A percentile compares a stretch with the other conserved stretches of the same genome.
phyloP scores from a whole-genome alignment of 2,113 vertebrate species.

The Cepphus grylle region DNA sequence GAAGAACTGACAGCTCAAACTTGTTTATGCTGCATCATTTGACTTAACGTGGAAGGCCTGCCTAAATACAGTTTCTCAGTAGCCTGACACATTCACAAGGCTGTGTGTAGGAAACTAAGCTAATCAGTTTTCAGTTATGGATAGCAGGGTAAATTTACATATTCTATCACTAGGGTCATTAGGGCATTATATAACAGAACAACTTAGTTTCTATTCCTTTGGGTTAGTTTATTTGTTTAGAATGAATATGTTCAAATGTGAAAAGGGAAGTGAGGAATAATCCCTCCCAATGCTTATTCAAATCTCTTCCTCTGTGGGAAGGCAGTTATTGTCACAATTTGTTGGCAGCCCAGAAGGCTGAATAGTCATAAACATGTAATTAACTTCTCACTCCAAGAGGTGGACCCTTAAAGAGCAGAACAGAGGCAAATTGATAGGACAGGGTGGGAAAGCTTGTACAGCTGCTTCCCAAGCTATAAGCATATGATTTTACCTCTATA shows the following conservation, averaged over 20 bases:
- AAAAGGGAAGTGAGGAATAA: background rate
- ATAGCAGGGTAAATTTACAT: background rate
- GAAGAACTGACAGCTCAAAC: background rate
- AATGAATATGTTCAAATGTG: background rate
- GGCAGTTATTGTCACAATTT: background rate
- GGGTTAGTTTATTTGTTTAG: background rate
- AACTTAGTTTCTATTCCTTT: background rate
- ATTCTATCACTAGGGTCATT: background rate
- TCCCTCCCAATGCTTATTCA: background rate
- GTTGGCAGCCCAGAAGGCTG: background rate
- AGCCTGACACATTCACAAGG: background rate
- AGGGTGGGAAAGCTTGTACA: background rate
- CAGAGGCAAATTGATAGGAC: background rate
- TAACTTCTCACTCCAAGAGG: background rate
- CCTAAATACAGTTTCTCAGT: background rate
- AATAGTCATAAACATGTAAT: background rate
- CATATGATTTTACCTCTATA: background rate
- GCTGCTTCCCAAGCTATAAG: background rate
- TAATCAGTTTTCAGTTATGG: background rate
- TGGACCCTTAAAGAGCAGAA: background rate
- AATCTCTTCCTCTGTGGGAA: background rate
- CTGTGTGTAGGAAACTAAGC: background rate
- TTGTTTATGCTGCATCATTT: background rate
- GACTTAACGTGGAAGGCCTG: background rate
- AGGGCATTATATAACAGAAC: background rate